Base-by-base conservation (phyloP, 1,140 invertebrate species). In the Drosophila malerkotliana region DNA sequence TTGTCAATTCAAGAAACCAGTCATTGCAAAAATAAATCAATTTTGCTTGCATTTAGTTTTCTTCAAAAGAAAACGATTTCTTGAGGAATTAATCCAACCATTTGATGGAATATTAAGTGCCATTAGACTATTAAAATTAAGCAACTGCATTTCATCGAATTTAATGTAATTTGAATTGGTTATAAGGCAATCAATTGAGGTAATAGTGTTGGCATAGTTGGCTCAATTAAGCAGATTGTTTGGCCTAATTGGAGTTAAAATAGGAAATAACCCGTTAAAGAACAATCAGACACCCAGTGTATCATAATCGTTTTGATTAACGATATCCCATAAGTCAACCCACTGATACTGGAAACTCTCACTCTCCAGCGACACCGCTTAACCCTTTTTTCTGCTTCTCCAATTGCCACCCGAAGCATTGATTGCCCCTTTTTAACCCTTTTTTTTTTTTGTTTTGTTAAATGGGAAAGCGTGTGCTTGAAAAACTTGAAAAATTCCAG, bases 371-470 rank as follows among this genome's bases (percentile, higher is more conserved):
- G 48, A 24, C 21, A 37, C 39, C 28, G 39, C 14, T 68, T 39
- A 48, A 39, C 51, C 41, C 44, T 39, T 48, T 49, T 32, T 9
- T 28, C 12, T 30, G 14, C 41, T 44, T 44, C 61, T 24, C 15
- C 67, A 71, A 57, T 71, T 71, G 67, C 66, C 52, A 71, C 44
- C 67, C 32, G 34, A 10, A 49, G 67, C 67, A 67, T 72, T 72
- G 55, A 72, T 60, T 72, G 68, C 64, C 67, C 64, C 67, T 71
- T 71, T 55, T 71, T 69, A 71, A 69, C 64, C 66, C 66, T 69
- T 71, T 69, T 69, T 69, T 69, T 69, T 52, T 34, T 26, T 26
- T 32, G 12, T 49, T 49, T 14, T 44, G 44, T 47, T 67, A 53
- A 67, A 67, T 53, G 63, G 63, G n/a, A 10, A 30, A 52, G 52